phyloP scores from a whole-genome alignment of 1,140 invertebrate genomes.

The Eurytemora carolleeae region DNA sequence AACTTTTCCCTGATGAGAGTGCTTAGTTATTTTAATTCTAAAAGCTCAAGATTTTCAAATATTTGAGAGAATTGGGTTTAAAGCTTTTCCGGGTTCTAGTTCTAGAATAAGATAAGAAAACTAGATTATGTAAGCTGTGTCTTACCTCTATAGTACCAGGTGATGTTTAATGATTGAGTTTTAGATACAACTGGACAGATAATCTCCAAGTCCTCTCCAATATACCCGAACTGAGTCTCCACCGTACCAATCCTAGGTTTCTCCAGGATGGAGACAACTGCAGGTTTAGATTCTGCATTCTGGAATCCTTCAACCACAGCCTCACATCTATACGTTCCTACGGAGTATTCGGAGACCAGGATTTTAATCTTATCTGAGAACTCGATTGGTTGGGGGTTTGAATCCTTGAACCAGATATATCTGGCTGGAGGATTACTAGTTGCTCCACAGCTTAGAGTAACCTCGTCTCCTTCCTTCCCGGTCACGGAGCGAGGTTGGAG shows the following conservation, averaged over 20 bases:
- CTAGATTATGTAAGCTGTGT: no score
- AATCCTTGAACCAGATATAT: background rate
- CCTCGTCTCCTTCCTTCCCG: background rate
- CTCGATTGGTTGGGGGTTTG: background rate
- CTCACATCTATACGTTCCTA: background rate
- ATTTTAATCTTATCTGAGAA: background rate
- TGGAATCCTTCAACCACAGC: background rate
- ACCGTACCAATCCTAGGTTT: background rate
- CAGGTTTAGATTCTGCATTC: background rate
- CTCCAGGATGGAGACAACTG: background rate
- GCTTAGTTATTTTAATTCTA: no score
- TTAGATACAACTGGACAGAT: background rate
- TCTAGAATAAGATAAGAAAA: no score
- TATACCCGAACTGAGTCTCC: background rate
- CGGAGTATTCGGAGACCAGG: background rate
- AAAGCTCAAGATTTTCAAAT: no score
- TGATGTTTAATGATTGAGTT: background rate
- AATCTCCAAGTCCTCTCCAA: background rate
- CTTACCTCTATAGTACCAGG: background rate
- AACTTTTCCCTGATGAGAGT: no score
- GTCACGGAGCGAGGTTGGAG: background rate
- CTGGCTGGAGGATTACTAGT: background rate
- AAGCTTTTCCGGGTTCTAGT: no score
- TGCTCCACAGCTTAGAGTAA: background rate
- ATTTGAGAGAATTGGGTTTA: no score